Conservation (phyloP, 1,140 invertebrate genomes). For the Mycetomoellerius zeteki region DNA sequence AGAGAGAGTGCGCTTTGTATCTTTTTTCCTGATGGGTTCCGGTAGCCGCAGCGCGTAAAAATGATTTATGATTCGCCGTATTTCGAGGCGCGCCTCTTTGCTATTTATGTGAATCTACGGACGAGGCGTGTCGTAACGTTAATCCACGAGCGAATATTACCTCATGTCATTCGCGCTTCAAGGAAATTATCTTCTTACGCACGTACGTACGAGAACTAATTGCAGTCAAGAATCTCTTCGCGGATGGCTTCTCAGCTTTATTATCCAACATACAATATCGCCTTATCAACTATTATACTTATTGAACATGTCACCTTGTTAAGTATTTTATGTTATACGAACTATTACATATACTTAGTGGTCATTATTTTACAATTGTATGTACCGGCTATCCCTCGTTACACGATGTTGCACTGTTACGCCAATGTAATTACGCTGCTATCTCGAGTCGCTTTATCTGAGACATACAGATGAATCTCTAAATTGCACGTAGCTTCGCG, state of each 20-base stretch:
- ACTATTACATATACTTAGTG: neutral
- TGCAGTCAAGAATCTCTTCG: neutral
- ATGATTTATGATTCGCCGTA: slow-evolving; percentile 21
- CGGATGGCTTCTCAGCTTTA: neutral
- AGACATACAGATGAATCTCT: slow-evolving; percentile 10
- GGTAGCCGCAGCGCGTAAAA: neutral
- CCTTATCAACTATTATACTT: slow-evolving; percentile 35
- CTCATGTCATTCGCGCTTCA: slow-evolving; percentile 11
- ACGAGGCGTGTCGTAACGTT: slow-evolving; percentile 10
- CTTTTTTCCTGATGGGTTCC: neutral
- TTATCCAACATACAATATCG: neutral
- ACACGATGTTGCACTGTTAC: neutral
- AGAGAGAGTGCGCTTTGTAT: neutral
- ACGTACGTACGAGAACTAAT: slow-evolving; percentile 10
- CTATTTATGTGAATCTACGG: slow-evolving; percentile 16
- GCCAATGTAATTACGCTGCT: neutral
- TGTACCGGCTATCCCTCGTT: neutral
- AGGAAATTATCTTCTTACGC: slow-evolving; percentile 22
- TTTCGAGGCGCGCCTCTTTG: neutral
- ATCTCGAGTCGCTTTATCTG: slow-evolving; percentile 13
- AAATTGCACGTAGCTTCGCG: slow-evolving; percentile 22
- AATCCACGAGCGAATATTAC: slow-evolving; percentile 40
- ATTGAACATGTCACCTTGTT: slow-evolving; percentile 7
- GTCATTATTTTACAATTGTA: neutral
- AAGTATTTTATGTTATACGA: neutral